Evolutionary conservation across 2,113 vertebrate genomes (phyloP), one percentile per base, ranked within the genome.

Genomic region (Pteropus alecto): DNA sequence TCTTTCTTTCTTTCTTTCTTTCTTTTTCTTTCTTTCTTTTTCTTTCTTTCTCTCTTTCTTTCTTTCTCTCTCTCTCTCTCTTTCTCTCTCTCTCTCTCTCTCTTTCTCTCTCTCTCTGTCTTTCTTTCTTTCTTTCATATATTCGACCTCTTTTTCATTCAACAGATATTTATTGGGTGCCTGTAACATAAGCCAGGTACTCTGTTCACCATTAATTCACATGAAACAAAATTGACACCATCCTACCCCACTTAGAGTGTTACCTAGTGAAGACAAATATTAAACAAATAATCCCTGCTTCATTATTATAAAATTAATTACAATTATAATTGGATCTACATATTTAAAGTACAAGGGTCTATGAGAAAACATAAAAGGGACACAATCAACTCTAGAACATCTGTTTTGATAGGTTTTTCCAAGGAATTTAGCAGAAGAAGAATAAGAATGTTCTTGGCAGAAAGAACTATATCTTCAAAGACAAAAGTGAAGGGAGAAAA

Each of bases 381-480:
- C n/a, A 74, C 9, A 76, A 14, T 73, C 16, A 51, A 68, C n/a
- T 61, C 18, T 18, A 81, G 14, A 35, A 2, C 30, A 90, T 91
- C 58, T 70, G 21, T 90, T 86, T 74, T 92, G 51, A 67, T 24
- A 60, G 48, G 8, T 46, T 92, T 95, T 87, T 51, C 6, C 16
- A 74, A 84, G 28, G 35, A 65, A 94, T 86, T 94, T 89, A 83
- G 68, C 46, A 78, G 87, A 88, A 68, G 30, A 78, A 90, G 46
- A 18, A 92, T 21, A 90, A 51, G 43, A 97, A 90, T 48, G 38
- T 82, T 96, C 61, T 56, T 93, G 94, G 82, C 85, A 94, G 46
- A 81, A 43, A 84, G 56, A 58, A 92, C 43, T 73, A 7, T 77
- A 76, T 87, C 85, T 95, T 93, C 76, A 87, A 93, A 97, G 73